phyloP scores from a whole-genome alignment of 2,888 invertebrate species.

The Hemistola chrysoprasaria region DNA sequence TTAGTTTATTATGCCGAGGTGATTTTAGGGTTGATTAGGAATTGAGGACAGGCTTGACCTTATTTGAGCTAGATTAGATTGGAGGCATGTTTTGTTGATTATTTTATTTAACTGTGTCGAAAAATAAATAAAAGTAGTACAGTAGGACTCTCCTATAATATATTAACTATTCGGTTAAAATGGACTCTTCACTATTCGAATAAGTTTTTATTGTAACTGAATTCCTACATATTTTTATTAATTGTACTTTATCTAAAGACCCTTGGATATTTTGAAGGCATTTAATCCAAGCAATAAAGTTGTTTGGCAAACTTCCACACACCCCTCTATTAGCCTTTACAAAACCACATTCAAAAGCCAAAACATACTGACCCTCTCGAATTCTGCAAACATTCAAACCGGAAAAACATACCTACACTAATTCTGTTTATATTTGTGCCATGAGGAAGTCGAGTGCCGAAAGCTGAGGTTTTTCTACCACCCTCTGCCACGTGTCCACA shows the following conservation, averaged over 20 bases:
- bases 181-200: too few relatives aligned
- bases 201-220: too few relatives aligned
- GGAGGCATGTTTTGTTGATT: too few relatives aligned
- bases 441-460: slow-evolving; percentile 71
- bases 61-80: slow-evolving; percentile 3
- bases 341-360: slow-evolving; percentile 36
- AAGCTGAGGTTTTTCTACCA: slow-evolving; percentile 75
- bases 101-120: too few relatives aligned
- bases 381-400: slow-evolving; percentile 64
- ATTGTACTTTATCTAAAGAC: too few relatives aligned
- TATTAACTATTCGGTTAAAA: too few relatives aligned
- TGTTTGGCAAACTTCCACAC: slow-evolving; percentile 29
- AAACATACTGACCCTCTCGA: slow-evolving; percentile 47
- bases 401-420: slow-evolving; percentile 79
- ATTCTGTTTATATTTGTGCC: slow-evolving; percentile 76
- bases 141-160: too few relatives aligned
- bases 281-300: not conserved
- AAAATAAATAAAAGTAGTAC: too few relatives aligned
- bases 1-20: slow-evolving; percentile 7
- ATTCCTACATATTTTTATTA: too few relatives aligned
- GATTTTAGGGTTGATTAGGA: slow-evolving; percentile 11
- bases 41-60: slow-evolving; percentile 16
- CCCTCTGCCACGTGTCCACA: slow-evolving; percentile 75
- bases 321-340: slow-evolving; percentile 33
- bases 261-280: too few relatives aligned